Evolutionary conservation across 2,113 vertebrate species (phyloP).

Genomic region (Grus americana): DNA sequence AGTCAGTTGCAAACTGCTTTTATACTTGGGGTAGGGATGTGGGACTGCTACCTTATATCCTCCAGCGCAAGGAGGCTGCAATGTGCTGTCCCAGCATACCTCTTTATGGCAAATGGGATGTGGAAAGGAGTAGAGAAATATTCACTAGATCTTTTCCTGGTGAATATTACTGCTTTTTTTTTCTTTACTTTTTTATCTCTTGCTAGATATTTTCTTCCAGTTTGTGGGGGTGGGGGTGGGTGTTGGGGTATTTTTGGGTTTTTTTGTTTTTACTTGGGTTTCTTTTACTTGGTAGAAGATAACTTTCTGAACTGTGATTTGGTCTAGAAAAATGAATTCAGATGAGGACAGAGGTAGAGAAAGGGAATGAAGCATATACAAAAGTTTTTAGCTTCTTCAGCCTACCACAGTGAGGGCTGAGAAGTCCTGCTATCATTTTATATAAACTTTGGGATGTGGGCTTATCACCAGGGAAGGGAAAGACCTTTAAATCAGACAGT

Average conservation of each 20-base stretch:
- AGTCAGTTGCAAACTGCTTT: background rate
- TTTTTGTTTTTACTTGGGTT: background rate
- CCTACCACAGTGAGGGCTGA: background rate
- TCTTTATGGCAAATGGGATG: background rate
- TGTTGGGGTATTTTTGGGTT: too few species aligned
- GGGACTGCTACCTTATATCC: background rate
- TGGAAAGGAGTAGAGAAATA: background rate
- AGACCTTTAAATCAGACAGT: background rate
- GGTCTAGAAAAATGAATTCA: background rate
- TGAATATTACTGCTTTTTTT: background rate
- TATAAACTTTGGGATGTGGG: background rate
- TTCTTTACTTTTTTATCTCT: background rate
- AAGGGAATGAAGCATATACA: background rate
- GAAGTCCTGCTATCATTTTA: background rate
- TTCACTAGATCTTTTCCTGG: background rate
- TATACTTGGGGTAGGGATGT: background rate
- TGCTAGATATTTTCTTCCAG: background rate
- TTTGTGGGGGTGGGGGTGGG: too few species aligned
- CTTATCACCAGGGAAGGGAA: background rate
- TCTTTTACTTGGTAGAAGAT: background rate
- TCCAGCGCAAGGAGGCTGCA: background rate
- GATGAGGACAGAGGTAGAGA: background rate
- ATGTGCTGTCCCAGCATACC: background rate
- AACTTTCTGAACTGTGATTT: background rate
- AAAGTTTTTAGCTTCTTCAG: background rate